Base-by-base conservation (phyloP, 1,140 invertebrate genomes). In the Apis dorsata region DNA sequence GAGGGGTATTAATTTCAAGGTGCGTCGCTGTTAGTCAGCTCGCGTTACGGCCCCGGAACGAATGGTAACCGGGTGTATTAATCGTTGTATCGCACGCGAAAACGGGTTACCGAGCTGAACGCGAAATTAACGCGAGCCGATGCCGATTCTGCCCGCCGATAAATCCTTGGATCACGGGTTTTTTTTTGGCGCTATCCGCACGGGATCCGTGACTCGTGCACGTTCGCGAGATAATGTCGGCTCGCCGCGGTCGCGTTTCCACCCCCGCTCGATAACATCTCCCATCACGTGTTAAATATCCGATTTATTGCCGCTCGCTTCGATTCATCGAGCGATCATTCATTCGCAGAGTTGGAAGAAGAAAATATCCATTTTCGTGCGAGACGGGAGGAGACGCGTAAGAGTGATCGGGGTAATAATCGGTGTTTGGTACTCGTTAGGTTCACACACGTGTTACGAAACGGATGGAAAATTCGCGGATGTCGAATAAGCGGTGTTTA, bases 61-160 rank as follows among this genome's bases (percentile, higher is more conserved):
- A 88, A 88, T 77, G 86, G 71, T 88, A 78, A 79, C 75, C 34
- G 75, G 11, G 17, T n/a, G n/a, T 79, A 85, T 88, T 88, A 88
- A 87, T 85, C 80, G 63, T 57, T 57, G 65, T 44, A 77, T 85
- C 71, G 63, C 79, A 83, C 71, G 85, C 86, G 70, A 83, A 77
- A 85, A 83, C 53, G 34, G 28, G 84, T 79, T 77, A 44, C 24
- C 79, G 51, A 74, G 63, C n/a, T 49, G 79, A 82, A 79, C 19
- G 55, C 24, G 79, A 79, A 79, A 80, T 88, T 80, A 86, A 83
- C 78, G 59, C 59, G 78, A 84, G 73, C 66, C 79, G 55, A 85
- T 71, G 79, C 34, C 78, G 78, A 82, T 85, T 81, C 68, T 68
- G 73, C 57, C 74, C 51, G 19, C 69, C 73, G 83, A 88, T 81